Evolutionary conservation across 1,140 invertebrate genomes (phyloP).

Genomic region (Ridgeia piscesae): DNA sequence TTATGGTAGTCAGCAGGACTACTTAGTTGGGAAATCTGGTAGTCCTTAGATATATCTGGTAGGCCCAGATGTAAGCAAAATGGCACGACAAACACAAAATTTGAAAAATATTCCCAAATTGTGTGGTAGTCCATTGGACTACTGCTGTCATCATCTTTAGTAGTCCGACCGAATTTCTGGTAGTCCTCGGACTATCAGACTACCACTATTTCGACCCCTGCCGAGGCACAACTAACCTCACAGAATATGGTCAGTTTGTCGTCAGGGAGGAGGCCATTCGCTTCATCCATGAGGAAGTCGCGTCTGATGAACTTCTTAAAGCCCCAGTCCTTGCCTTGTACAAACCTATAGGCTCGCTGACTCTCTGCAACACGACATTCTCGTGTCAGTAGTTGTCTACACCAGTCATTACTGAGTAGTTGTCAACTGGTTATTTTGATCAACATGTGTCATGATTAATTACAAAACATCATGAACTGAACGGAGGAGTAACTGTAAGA

Average conservation of each 20-base stretch:
- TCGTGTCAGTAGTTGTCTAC: background rate
- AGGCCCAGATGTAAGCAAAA: too few relatives aligned
- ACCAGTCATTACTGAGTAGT: background rate
- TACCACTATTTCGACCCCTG: too few relatives aligned
- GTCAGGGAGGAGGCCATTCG: constrained; percentile 94
- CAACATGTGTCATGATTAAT: background rate
- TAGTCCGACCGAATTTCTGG: too few relatives aligned
- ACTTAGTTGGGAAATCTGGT: too few relatives aligned
- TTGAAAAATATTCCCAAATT: too few relatives aligned
- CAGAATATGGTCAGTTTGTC: constrained; percentile 99
- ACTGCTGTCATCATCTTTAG: too few relatives aligned
- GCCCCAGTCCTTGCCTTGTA: constrained; percentile 99
- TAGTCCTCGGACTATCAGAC: too few relatives aligned
- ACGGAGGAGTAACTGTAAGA: background rate
- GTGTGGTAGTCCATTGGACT: too few relatives aligned
- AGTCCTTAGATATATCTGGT: too few relatives aligned
- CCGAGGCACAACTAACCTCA: constrained; percentile 64
- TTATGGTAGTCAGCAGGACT: too few relatives aligned
- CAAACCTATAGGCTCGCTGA: constrained; percentile 94
- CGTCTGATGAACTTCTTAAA: constrained; percentile 99
- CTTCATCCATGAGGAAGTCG: constrained; percentile 97
- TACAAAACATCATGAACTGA: background rate
- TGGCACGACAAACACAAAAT: too few relatives aligned
- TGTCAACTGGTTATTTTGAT: background rate
- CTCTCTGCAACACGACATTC: constrained; percentile 64